These are phyloP conservation scores for Parascotia fuliginaria DNA, from an alignment of 2,888 invertebrate genomes.

Conservation along the genomic window DNA sequence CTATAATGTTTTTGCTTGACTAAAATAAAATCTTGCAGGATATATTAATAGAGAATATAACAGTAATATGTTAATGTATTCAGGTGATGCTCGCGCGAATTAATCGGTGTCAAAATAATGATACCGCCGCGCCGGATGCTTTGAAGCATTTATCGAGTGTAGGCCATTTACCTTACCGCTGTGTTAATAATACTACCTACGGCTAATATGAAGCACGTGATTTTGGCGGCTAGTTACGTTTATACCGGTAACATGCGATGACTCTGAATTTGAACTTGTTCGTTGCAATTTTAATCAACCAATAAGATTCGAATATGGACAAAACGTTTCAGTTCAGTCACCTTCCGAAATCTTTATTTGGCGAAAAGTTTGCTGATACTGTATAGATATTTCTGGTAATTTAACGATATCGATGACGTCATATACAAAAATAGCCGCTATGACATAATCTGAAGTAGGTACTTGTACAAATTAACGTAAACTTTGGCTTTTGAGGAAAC, in stretches of 20 bases:
- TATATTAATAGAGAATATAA: too few species aligned
- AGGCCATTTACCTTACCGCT: conserved; percentile 46
- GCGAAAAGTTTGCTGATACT: not conserved
- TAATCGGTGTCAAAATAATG: conserved; percentile 16
- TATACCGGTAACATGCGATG: conserved; percentile 30
- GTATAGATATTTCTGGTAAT: not conserved
- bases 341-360: not conserved
- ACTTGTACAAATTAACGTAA: too few species aligned
- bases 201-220: conserved; percentile 44
- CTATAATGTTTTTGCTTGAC: not conserved
- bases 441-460: too few species aligned
- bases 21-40: not conserved
- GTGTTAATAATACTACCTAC: conserved; percentile 38
- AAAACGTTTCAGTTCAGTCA: not conserved
- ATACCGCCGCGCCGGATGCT: conserved; percentile 12
- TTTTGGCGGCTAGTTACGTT: conserved; percentile 26
- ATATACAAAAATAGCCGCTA: not conserved
- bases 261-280: conserved; percentile 27
- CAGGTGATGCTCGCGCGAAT: not conserved
- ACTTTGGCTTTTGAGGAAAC: too few species aligned
- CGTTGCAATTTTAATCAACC: conserved; percentile 17
- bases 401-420: not conserved
- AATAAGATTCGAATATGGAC: conserved; percentile 4
- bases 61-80: not conserved
- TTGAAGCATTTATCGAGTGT: conserved; percentile 20